A percentile compares a stretch with the other conserved stretches of the same genome.
Conservation (phyloP, 1,140 invertebrate genomes). For the Argopecten irradians region DNA sequence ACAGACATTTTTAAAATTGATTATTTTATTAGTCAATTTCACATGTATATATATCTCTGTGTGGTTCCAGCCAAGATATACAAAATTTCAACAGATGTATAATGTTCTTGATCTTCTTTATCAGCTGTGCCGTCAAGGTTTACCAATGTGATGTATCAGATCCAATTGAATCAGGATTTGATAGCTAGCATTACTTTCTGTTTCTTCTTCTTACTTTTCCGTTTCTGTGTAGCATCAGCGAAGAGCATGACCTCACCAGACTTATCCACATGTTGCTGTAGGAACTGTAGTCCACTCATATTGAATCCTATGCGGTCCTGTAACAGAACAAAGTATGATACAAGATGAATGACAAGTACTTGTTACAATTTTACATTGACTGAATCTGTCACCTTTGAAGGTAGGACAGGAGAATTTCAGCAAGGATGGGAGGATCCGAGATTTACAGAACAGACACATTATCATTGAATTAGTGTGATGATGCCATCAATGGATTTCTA, state of each 20-base stretch:
- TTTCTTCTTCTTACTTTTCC: slow-evolving; percentile 84
- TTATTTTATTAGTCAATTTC: no score
- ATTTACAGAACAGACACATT: neutral
- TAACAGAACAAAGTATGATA: slow-evolving; percentile 62
- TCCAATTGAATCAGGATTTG: slow-evolving; percentile 56
- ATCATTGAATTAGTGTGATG: neutral
- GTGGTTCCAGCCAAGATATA: no score
- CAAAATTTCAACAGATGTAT: no score
- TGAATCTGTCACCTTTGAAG: neutral
- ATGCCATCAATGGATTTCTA: neutral
- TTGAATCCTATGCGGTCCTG: slow-evolving; percentile 93
- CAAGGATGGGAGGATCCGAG: neutral
- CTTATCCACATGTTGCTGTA: slow-evolving; percentile 88
- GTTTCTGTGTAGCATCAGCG: slow-evolving; percentile 84
- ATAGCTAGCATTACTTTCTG: slow-evolving; percentile 78
- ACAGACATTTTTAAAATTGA: no score
- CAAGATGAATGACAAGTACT: slow-evolving; percentile 13
- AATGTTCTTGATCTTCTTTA: no score
- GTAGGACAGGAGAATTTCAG: neutral
- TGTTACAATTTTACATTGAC: neutral
- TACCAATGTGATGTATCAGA: neutral
- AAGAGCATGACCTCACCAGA: slow-evolving; percentile 89
- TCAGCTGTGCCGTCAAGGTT: no score
- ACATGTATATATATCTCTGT: no score
- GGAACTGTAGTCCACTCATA: slow-evolving; percentile 87